Evolutionary conservation across 2,113 vertebrate genomes (phyloP), one percentile per base, ranked within the genome.

Genomic region (Lagopus muta): DNA sequence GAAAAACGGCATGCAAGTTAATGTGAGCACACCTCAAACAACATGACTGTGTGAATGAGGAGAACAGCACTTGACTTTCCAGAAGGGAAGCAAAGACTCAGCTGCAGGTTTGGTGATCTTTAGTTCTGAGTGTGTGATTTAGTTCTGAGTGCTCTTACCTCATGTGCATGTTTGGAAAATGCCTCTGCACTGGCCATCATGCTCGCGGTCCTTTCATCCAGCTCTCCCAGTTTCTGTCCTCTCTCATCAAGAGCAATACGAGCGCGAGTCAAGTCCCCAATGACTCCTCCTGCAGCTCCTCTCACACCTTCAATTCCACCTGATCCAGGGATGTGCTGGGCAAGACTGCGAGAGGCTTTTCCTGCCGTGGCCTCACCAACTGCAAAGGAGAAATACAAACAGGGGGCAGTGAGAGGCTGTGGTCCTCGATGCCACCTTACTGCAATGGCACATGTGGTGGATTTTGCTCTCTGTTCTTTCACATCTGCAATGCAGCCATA

Each of bases 101-200:
- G 5, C 2, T 5, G 17, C 42, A 48, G 34, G 20, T 32, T 4
- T 42, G 62, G 47, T 2, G 4, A 40, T 5, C 42, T 18, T 48
- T 19, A 8, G 42, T 3, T 40, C 10, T 32, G 64, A 10, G 70
- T 6, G 28, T 4, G 42, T 12, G 50, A 27, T 38, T 38, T 38
- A 38, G 38, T 10, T 38, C 38, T 9, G 38, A 6, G 24, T 58
- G 55, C 13, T 30, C 87, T 86, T 97, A 99, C 99, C 99, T 99
- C 99, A 1, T 99, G 99, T 54, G 99, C 99, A 4, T 99, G 99
- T 96, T 99, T 99, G 97, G 99, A 99, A 88, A 99, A 99, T 0
- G 96, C 98, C 77, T 99, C 99, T 2, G 99, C 99, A 1, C 99
- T 99, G 93, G 98, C 96, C 99, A 99, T 99, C 99, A 99, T 99